A percentile compares a stretch with the other conserved stretches of the same genome.
Conservation (phyloP, 2,888 invertebrate genomes). For the Tetragonula carbonaria region DNA sequence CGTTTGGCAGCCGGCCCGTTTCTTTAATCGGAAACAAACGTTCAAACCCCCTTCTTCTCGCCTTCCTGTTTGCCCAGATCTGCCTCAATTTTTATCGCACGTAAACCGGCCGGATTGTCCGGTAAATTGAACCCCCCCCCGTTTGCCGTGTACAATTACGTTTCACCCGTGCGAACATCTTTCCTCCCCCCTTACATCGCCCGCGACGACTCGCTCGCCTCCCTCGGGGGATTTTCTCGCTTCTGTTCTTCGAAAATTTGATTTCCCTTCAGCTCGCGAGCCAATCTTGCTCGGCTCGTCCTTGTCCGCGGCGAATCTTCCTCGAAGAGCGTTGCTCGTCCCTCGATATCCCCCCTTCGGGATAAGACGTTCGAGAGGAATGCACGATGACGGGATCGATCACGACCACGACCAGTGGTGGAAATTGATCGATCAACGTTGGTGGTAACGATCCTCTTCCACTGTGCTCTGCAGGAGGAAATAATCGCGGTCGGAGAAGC, state of each 20-base stretch:
- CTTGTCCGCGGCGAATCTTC: background rate
- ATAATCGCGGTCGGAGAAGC: background rate
- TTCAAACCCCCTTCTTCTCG: background rate
- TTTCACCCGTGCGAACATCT: background rate
- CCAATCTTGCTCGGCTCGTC: constrained; percentile 4
- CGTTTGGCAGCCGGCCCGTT: constrained; percentile 46
- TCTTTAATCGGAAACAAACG: constrained; percentile 61
- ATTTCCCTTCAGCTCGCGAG: constrained; percentile 13
- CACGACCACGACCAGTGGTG: no score
- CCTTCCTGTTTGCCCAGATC: background rate
- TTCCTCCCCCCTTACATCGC: background rate
- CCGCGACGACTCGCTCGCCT: background rate
- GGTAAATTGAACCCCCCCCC: constrained; percentile 33
- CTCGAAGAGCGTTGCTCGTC: background rate
- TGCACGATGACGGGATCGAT: background rate
- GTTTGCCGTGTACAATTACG: constrained; percentile 43
- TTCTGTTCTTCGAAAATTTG: constrained; percentile 46
- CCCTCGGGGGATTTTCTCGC: constrained; percentile 41
- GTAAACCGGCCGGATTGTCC: constrained; percentile 38
- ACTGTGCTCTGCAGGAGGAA: background rate
- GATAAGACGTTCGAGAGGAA: background rate
- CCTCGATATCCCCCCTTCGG: background rate
- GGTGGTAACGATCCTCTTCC: background rate
- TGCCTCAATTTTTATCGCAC: constrained; percentile 48
- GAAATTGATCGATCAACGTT: background rate